A percentile compares a stretch with the other conserved stretches of the same genome.
Evolutionary conservation across 1,140 invertebrate genomes (phyloP).

Genomic region (Pantala flavescens): DNA sequence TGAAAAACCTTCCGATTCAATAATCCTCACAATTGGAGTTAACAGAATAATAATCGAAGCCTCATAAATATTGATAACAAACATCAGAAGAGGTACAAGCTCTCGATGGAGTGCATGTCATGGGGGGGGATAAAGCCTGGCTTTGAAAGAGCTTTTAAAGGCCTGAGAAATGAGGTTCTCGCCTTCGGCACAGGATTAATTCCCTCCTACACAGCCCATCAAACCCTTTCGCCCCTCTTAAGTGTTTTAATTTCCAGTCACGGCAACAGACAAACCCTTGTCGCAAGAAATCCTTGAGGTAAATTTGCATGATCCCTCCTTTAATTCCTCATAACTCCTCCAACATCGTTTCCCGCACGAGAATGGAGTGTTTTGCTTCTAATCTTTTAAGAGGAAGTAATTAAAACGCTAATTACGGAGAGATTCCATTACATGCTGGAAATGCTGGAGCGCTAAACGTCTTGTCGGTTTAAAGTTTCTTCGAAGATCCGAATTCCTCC

Average conservation of each 20-base stretch:
- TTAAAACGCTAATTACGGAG: constrained; percentile 3
- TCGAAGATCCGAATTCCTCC: background rate
- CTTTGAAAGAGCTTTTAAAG: background rate
- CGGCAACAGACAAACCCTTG: constrained; percentile 1
- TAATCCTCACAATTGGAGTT: too few relatives aligned
- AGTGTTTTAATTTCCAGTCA: constrained; percentile 4
- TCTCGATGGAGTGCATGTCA: background rate
- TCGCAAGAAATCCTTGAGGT: background rate
- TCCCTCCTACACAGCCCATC: background rate
- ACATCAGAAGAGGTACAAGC: background rate
- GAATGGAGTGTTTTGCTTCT: background rate
- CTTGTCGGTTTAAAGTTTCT: constrained; percentile 1
- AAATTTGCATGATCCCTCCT: constrained; percentile 5
- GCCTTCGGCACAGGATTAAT: background rate
- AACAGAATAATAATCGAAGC: background rate
- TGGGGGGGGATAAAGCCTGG: background rate
- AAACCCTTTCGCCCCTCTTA: background rate
- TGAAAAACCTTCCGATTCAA: too few relatives aligned
- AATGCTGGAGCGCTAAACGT: background rate
- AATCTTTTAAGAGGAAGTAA: constrained; percentile 6
- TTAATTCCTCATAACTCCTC: background rate
- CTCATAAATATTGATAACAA: constrained; percentile 9
- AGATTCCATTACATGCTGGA: background rate
- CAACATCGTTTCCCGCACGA: too few relatives aligned
- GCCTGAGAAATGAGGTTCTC: background rate